A percentile compares a stretch with the other conserved stretches of the same genome.
Evolutionary conservation across 2,797 vertebrate genomes (phyloP).

Genomic region (Oophaga sylvatica): DNA sequence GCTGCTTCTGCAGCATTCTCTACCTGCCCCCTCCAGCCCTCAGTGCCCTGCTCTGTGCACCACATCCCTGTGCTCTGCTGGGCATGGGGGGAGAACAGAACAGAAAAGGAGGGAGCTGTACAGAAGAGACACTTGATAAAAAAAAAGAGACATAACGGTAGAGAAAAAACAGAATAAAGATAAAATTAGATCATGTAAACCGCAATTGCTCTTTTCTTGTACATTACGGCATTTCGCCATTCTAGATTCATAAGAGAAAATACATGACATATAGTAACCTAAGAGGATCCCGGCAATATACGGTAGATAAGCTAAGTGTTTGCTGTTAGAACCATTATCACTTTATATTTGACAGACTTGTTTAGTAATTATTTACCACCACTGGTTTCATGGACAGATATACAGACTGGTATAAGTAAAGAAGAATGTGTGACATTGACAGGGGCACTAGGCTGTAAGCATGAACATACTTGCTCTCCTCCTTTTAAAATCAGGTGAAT

Average conservation of each 20-base stretch:
- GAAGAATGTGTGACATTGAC: neutral
- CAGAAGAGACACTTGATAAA: neutral
- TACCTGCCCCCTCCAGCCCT: conserved; percentile 51
- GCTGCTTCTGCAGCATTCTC: conserved; percentile 55
- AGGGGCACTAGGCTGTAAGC: neutral
- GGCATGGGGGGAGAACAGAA: conserved; percentile 24
- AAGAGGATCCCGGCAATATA: neutral
- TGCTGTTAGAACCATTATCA: conserved; percentile 1
- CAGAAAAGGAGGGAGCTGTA: conserved; percentile 12
- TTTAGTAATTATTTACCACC: neutral
- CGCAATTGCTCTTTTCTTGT: neutral
- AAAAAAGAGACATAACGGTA: neutral
- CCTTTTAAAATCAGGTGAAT: no score
- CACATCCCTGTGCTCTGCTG: conserved; percentile 49
- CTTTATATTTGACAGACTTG: neutral
- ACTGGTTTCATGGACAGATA: neutral
- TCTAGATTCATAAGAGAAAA: neutral
- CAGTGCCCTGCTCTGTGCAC: conserved; percentile 55
- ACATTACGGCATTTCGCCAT: neutral
- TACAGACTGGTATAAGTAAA: neutral
- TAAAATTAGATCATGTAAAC: conserved; percentile 8
- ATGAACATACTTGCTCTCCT: neutral
- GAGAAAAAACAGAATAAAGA: conserved; percentile 7
- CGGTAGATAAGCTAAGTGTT: conserved; percentile 1
- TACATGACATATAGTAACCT: neutral